Conservation (phyloP, 92 coral and sea anemone genomes). For the Zoanthus sansibaricus region DNA sequence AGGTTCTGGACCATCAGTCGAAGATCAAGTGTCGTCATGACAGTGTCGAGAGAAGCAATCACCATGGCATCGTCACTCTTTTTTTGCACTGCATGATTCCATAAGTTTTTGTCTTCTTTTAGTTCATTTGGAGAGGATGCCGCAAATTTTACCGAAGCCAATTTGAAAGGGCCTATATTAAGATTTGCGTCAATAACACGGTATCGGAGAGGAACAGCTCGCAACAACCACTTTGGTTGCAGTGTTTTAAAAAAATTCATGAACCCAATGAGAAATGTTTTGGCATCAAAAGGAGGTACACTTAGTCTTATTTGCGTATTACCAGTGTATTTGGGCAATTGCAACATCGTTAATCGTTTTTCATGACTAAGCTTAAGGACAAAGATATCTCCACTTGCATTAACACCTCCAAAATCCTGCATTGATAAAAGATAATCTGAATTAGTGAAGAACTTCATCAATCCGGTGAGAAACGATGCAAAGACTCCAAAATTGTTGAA, state of each 20-base stretch:
- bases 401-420: constrained; percentile 58
- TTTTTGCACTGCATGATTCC: constrained; percentile 57
- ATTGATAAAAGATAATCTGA: constrained; percentile 58
- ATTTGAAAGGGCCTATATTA: constrained; percentile 56
- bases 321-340: constrained; percentile 58
- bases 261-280: constrained; percentile 67
- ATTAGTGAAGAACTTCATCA: constrained; percentile 60
- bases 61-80: constrained; percentile 62
- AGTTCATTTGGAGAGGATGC: constrained; percentile 70
- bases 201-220: constrained; percentile 55
- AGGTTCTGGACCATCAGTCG: constrained; percentile 48
- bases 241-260: constrained; percentile 70
- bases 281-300: constrained; percentile 61
- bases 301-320: constrained; percentile 28
- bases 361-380: constrained; percentile 59
- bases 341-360: constrained; percentile 48
- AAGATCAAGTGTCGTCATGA: constrained; percentile 44
- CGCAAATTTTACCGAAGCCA: constrained; percentile 56
- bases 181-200: constrained; percentile 58
- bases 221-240: constrained; percentile 65
- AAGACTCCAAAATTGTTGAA: constrained; percentile 50
- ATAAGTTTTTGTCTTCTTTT: constrained; percentile 52
- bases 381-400: constrained; percentile 55
- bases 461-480: constrained; percentile 54
- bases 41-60: constrained; percentile 54